phyloP scores from a whole-genome alignment of 2,797 vertebrate species.

The Antrozous pallidus region DNA sequence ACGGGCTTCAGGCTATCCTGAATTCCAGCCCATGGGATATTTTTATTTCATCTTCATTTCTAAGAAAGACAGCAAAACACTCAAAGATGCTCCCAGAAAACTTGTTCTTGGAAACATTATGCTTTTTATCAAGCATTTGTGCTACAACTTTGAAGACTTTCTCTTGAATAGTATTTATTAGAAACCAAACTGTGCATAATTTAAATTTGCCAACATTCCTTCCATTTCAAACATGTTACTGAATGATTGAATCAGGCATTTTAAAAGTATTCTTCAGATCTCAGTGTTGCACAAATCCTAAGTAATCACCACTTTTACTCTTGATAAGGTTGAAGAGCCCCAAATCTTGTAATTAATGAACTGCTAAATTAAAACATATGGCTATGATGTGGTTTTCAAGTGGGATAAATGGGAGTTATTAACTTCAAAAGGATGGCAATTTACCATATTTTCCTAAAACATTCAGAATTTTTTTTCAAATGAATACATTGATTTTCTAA shows the following conservation, averaged over 20 bases:
- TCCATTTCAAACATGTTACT: slow-evolving; percentile 41
- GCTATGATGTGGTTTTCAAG: slow-evolving; percentile 53
- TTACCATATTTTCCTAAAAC: background rate
- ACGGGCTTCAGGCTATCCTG: background rate
- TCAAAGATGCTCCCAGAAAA: background rate
- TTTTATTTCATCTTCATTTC: background rate
- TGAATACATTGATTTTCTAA: slow-evolving; percentile 23
- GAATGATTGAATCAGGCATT: slow-evolving; percentile 34
- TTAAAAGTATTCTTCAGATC: slow-evolving; percentile 37
- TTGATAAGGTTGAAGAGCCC: slow-evolving; percentile 7
- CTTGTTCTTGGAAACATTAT: background rate
- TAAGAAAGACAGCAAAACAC: background rate
- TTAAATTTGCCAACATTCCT: slow-evolving; percentile 41
- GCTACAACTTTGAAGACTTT: slow-evolving; percentile 3
- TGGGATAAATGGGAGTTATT: slow-evolving; percentile 51
- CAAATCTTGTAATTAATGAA: slow-evolving; percentile 47
- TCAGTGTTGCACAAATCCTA: slow-evolving; percentile 23
- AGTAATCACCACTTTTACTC: slow-evolving; percentile 37
- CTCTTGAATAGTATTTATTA: slow-evolving; percentile 28
- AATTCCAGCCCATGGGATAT: background rate
- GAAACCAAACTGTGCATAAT: slow-evolving; percentile 6
- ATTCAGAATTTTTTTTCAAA: slow-evolving; percentile 29
- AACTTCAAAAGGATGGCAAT: slow-evolving; percentile 56
- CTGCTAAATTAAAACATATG: slow-evolving; percentile 48
- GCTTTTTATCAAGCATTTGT: slow-evolving; percentile 26